Percentiles rank a stretch among this genome's conserved stretches.
phyloP scores from a whole-genome alignment of 2,113 vertebrate species.

The Centrocercus urophasianus region DNA sequence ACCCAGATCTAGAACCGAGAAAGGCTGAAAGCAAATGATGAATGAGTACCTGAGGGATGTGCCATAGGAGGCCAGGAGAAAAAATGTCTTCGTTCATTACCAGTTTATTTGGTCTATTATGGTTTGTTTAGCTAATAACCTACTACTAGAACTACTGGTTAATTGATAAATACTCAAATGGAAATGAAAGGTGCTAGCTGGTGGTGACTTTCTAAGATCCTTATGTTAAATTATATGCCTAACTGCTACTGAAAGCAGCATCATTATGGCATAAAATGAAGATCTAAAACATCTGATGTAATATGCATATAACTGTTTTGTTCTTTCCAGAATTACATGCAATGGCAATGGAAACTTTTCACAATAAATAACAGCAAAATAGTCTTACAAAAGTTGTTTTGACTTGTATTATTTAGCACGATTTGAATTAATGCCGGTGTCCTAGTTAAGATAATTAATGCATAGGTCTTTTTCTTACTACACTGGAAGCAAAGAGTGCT shows the following conservation, averaged over 20 bases:
- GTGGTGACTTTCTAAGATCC: not conserved
- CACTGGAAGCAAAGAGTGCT: not conserved
- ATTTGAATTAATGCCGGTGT: not conserved
- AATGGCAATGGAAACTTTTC: not conserved
- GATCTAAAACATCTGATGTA: not conserved
- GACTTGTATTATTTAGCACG: not conserved
- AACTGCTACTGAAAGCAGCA: not conserved
- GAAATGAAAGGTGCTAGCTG: not conserved
- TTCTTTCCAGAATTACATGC: not conserved
- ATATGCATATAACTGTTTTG: not conserved
- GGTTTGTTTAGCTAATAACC: not conserved
- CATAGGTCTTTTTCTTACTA: not conserved
- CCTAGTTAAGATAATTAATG: not conserved
- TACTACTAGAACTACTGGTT: not conserved
- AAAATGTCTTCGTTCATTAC: not conserved
- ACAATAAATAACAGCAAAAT: not conserved
- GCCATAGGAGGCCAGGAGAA: not conserved
- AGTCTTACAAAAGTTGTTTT: not conserved
- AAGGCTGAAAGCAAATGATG: not conserved
- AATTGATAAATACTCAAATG: not conserved
- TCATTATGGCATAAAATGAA: not conserved
- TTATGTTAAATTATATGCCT: not conserved
- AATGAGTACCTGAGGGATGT: not conserved
- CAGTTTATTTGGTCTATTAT: not conserved
- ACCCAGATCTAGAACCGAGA: not conserved